Conservation (phyloP, 2,888 invertebrate species). For the Ephialtes manifestator region DNA sequence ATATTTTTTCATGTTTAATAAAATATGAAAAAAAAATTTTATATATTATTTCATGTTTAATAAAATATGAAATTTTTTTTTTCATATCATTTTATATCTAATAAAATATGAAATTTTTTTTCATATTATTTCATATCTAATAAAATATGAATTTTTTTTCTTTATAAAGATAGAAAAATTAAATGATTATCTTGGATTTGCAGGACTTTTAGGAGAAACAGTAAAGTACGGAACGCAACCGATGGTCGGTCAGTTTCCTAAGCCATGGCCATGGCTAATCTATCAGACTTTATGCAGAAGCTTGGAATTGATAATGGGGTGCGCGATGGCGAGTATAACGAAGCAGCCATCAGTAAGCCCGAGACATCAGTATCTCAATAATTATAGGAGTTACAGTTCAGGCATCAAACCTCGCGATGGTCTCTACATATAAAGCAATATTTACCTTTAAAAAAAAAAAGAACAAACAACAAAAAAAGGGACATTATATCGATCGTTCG, state of each 20-base stretch:
- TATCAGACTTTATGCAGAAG: constrained; percentile 87
- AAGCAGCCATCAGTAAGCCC: constrained; percentile 87
- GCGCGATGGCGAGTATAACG: constrained; percentile 87
- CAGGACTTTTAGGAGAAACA: constrained; percentile 80
- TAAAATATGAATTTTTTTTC: too few relatives aligned
- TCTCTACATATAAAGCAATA: constrained; percentile 70
- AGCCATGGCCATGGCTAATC: constrained; percentile 87
- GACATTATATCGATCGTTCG: constrained; percentile 27
- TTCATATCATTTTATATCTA: too few relatives aligned
- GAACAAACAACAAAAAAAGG: constrained; percentile 9
- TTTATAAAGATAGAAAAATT: neutral
- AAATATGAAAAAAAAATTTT: too few relatives aligned
- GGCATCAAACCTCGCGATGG: constrained; percentile 84
- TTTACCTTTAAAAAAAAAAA: constrained; percentile 35
- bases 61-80: too few relatives aligned
- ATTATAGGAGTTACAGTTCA: constrained; percentile 83
- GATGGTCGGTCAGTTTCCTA: constrained; percentile 77
- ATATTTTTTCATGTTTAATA: too few relatives aligned
- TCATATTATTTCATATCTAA: too few relatives aligned
- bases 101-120: too few relatives aligned
- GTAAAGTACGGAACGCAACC: constrained; percentile 77
- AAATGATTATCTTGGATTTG: constrained; percentile 21
- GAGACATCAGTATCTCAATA: constrained; percentile 83
- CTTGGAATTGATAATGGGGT: constrained; percentile 87
- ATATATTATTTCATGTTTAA: too few relatives aligned